These are phyloP conservation scores for Ardeotis arabs DNA, from an alignment of 2,113 vertebrate species.

Conservation along the genomic window DNA sequence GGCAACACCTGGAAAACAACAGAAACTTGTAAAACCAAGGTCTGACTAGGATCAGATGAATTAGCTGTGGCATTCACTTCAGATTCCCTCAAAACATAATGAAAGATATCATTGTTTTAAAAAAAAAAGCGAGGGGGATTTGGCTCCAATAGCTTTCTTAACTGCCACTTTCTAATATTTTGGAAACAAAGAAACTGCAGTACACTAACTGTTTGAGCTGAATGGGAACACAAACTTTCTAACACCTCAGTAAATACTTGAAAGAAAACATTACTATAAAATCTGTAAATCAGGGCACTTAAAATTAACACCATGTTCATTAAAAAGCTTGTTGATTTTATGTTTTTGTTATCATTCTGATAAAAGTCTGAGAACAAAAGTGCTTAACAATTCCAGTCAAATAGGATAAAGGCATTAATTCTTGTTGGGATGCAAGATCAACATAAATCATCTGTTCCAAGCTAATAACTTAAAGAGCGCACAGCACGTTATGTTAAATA, in stretches of 20 bases:
- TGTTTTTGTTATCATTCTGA: conserved; percentile 53
- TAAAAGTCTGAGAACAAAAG: conserved; percentile 16
- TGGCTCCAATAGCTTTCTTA: background rate
- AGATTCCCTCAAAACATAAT: background rate
- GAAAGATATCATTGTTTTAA: background rate
- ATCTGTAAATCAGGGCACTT: conserved; percentile 54
- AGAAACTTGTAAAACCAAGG: background rate
- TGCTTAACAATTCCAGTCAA: conserved; percentile 41
- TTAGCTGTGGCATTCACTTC: background rate
- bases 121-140: background rate
- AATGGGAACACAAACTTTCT: background rate
- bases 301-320: conserved; percentile 29
- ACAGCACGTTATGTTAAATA: conserved; percentile 50
- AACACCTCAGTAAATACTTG: conserved; percentile 18
- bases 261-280: background rate
- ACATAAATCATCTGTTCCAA: conserved; percentile 51
- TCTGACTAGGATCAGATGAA: background rate
- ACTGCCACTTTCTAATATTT: background rate
- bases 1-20: background rate
- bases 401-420: conserved; percentile 45
- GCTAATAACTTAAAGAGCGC: conserved; percentile 52
- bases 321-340: conserved; percentile 61
- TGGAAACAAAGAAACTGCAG: conserved; percentile 16
- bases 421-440: conserved; percentile 29
- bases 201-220: background rate